A percentile compares a stretch with the other conserved stretches of the same genome.
Evolutionary conservation across 2,113 vertebrate genomes (phyloP).

Genomic region (Dissostichus mawsoni): DNA sequence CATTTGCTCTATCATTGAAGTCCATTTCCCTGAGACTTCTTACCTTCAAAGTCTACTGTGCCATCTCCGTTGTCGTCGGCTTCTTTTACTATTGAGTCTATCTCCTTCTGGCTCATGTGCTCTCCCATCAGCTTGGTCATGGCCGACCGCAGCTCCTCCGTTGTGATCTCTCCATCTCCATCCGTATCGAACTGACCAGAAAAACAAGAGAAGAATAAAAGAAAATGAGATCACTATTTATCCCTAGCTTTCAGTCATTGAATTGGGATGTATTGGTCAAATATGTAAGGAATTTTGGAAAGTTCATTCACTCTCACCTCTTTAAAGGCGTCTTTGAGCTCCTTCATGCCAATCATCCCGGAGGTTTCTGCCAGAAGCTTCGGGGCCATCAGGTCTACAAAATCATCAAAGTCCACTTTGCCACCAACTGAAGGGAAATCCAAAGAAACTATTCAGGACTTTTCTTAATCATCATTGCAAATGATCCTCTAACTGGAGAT

Average conservation of each 20-base stretch:
- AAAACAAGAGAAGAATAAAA: background rate
- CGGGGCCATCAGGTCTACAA: conserved; percentile 91
- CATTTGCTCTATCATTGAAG: background rate
- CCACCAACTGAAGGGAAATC: conserved; percentile 84
- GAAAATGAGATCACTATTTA: background rate
- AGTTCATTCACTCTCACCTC: conserved; percentile 81
- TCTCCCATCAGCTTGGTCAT: conserved; percentile 89
- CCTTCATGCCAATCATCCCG: conserved; percentile 91
- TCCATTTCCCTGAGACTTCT: background rate
- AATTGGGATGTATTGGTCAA: background rate
- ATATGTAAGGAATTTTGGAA: background rate
- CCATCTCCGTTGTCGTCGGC: conserved; percentile 89
- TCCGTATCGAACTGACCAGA: conserved; percentile 88
- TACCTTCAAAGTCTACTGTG: conserved; percentile 92
- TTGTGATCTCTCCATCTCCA: conserved; percentile 88
- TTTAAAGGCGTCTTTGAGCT: conserved; percentile 90
- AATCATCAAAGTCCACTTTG: conserved; percentile 90
- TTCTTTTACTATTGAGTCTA: conserved; percentile 86
- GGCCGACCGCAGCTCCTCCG: conserved; percentile 85
- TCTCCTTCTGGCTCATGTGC: conserved; percentile 83
- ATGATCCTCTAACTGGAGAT: background rate
- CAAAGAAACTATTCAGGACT: background rate
- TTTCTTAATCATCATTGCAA: background rate
- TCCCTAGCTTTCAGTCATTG: background rate
- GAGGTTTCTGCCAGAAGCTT: conserved; percentile 90